Percentiles rank a stretch among this genome's conserved stretches.
These are phyloP conservation scores for Hedya salicella DNA, from an alignment of 2,888 invertebrate genomes.

Conservation along the genomic window DNA sequence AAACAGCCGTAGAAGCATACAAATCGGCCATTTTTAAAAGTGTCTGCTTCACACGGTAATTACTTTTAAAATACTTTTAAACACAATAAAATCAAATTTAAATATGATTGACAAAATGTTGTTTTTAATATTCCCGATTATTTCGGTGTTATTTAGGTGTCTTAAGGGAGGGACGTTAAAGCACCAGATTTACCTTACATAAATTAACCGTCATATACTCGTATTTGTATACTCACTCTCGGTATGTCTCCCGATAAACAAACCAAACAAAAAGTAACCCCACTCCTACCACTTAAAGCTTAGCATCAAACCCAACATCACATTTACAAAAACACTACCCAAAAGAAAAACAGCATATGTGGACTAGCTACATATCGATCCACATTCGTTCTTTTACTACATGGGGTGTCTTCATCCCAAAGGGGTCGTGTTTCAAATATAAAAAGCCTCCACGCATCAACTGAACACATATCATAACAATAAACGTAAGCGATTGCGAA, in stretches of 20 bases:
- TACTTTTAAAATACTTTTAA: no score
- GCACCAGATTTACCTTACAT: conserved; percentile 7
- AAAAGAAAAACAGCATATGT: neutral
- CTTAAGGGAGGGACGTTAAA: no score
- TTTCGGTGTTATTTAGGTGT: no score
- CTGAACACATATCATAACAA: conserved; percentile 23
- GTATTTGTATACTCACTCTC: no score
- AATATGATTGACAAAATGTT: no score
- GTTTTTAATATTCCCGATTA: no score
- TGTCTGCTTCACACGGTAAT: no score
- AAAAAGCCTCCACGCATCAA: conserved; percentile 26
- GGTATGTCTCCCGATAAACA: no score
- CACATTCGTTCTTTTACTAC: neutral
- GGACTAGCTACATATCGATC: neutral
- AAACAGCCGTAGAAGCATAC: no score
- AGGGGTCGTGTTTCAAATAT: conserved; percentile 26
- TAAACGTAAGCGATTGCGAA: conserved; percentile 30
- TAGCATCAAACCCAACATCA: neutral
- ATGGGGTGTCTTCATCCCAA: conserved; percentile 20
- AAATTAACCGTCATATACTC: conserved; percentile 1
- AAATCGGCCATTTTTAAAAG: no score
- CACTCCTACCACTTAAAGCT: neutral
- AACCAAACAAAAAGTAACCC: neutral
- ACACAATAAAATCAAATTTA: no score
- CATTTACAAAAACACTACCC: conserved; percentile 4